Base-by-base conservation (phyloP, 1,140 invertebrate genomes). In the Atta cephalotes region DNA sequence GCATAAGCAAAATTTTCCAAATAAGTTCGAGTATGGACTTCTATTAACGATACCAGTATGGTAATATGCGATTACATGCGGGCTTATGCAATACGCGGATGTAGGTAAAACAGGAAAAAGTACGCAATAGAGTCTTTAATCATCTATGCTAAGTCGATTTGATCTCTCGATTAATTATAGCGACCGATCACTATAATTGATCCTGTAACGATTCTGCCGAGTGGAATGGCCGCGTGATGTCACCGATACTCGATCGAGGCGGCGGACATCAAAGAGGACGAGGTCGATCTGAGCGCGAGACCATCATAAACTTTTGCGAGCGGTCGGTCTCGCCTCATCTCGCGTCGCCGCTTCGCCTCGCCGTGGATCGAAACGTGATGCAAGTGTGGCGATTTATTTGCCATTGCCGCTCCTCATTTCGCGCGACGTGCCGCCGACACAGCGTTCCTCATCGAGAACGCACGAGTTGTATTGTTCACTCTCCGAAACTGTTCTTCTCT, bases 301-400 rank as follows among this genome's bases (percentile, higher is more conserved):
- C 87, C 92, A 93, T 94, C 92, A 93, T 93, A 90, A 91, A 86
- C 87, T 91, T 91, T 93, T 92, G 92, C 72, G 92, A 92, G 87
- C 90, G 58, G 81, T 81, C 88, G 60, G 88, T 87, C 81, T 87
- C 86, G 88, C 71, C 66, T 78, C 87, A 66, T 76, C 78, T 87
- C 70, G 87, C 65, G 65, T 76, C 87, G 74, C 31, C 51, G 35
- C 71, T 78, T 87, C 76, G 89, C 66, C 88, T 87, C 84, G 89
- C 66, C 87, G 63, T 60, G 89, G 87, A 92, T 92, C 91, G 92
- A 90, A 91, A 95, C 95, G 95, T 95, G 95, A 95, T 92, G 93
- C 94, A 93, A 94, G 93, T 91, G 92, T 92, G 92, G 93, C 95
- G 94, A 95, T 95, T 95, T 95, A 95, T 95, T 95, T 95, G 94